phyloP scores from a whole-genome alignment of 2,113 vertebrate genomes.

The Cacatua alba region DNA sequence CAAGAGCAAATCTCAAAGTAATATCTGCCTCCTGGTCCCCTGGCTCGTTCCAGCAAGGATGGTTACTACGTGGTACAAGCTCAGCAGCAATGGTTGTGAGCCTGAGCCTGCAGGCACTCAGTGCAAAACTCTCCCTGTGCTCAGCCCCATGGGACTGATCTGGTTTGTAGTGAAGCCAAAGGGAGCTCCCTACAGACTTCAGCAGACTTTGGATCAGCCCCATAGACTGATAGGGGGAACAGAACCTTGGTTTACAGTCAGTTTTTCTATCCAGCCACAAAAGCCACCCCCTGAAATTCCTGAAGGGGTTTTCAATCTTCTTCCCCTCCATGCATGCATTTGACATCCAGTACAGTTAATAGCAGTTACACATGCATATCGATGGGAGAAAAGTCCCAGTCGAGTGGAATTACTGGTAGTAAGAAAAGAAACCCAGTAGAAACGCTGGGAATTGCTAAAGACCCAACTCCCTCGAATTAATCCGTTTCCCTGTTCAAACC shows the following conservation, averaged over 20 bases:
- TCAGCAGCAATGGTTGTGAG: conserved; percentile 35
- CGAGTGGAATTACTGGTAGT: conserved; percentile 5
- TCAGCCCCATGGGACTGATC: conserved; percentile 19
- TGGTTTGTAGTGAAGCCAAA: neutral
- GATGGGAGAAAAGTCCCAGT: conserved; percentile 26
- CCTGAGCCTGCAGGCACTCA: conserved; percentile 64
- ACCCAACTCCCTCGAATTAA: neutral
- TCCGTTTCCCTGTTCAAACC: neutral
- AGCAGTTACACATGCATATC: conserved; percentile 62
- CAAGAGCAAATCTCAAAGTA: conserved; percentile 18
- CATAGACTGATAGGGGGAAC: neutral
- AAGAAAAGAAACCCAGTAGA: conserved; percentile 61
- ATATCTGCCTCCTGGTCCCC: neutral
- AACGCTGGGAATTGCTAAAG: conserved; percentile 27
- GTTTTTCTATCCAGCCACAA: neutral
- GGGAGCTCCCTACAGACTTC: neutral
- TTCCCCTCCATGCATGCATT: conserved; percentile 45
- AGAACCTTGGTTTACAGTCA: neutral
- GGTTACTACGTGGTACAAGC: neutral
- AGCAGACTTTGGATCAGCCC: conserved; percentile 13
- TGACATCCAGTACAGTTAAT: conserved; percentile 46
- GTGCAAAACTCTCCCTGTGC: neutral
- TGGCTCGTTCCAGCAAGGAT: neutral
- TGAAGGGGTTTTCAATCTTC: neutral
- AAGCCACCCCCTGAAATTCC: conserved; percentile 49